Evolutionary conservation across 2,888 invertebrate genomes (phyloP), one percentile per base, ranked within the genome.

Genomic region (Sycophila texana): DNA sequence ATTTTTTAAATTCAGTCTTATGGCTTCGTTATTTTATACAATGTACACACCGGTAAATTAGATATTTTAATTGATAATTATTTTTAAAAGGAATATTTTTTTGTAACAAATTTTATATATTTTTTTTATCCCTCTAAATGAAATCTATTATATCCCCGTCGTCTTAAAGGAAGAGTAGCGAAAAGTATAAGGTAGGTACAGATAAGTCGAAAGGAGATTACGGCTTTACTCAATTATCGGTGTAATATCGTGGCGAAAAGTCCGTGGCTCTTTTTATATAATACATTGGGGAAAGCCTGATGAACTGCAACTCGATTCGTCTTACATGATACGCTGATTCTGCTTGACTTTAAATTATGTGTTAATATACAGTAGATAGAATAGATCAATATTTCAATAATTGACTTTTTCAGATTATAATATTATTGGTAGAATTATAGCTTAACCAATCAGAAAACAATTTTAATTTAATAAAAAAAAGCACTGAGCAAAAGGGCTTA

Each of bases 141-240:
- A 13, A 4, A 26, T 60, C 14, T 60, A 7, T 26, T 4, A 4
- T 4, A 58, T 58, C 20, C 3, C 22, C 18, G 20, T 22, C 58
- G 14, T 26, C 14, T 22, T 20, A 22, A 26, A 60, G 20, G 10
- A 60, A 22, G 22, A 5, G 22, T 20, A 13, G 14, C 4, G 60
- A 60, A 14, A 16, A 22, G 12, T 60, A 60, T 60, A 60, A 5
- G 39, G 39, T 61, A 5, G 39, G 39, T 61, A 39, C 2, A 39
- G 39, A 12, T 12, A 39, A 63, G 63, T 47, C 18, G 63, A 47
- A 47, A 63, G 63, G 47, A 63, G 63, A 63, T 63, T 63, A 47
- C 7, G 18, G 47, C 13, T 39, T 39, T 1, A 39, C 47, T 30
- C 63, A 63, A 47, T 47, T 63, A 63, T 63, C 39, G 63, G 18